Percentiles rank a stretch among this genome's conserved stretches.
These are phyloP conservation scores for Botrylloides violaceus DNA, from an alignment of 23 tunicate species.

Conservation along the genomic window DNA sequence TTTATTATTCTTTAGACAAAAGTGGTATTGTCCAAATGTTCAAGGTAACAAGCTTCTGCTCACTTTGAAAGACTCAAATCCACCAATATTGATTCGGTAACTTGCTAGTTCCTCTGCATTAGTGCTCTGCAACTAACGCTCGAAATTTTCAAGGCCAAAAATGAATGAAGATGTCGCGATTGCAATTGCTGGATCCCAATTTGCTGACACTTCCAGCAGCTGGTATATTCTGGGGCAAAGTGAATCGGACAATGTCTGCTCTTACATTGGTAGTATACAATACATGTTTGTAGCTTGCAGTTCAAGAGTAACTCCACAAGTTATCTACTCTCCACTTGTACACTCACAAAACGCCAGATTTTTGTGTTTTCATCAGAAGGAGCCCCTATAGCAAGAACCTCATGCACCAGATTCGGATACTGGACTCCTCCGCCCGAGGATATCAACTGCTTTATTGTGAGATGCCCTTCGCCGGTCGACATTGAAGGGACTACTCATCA, in stretches of 20 bases:
- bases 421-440: slow-evolving; percentile 33
- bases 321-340: no score
- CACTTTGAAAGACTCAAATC: slow-evolving; percentile 4
- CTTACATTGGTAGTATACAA: slow-evolving; percentile 10
- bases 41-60: slow-evolving; percentile 24
- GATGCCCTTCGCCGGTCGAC: slow-evolving; percentile 27
- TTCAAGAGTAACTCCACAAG: no score
- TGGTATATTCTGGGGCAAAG: slow-evolving; percentile 6
- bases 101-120: no score
- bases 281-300: not conserved
- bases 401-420: slow-evolving; percentile 31
- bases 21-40: slow-evolving; percentile 33
- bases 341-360: no score
- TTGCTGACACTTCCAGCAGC: slow-evolving; percentile 17
- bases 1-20: slow-evolving; percentile 28
- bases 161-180: no score
- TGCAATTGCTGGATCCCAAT: not conserved
- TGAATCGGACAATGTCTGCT: slow-evolving; percentile 14
- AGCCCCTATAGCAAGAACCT: slow-evolving; percentile 4
- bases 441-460: slow-evolving; percentile 21
- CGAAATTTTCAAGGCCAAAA: no score
- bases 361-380: slow-evolving; percentile 31
- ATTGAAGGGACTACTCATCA: slow-evolving; percentile 22
- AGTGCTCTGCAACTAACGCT: no score
- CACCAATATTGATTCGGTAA: slow-evolving; percentile 22